Percentiles rank a stretch among this genome's conserved stretches.
phyloP scores from a whole-genome alignment of 1,140 invertebrate genomes.

The Drosophila leontia region DNA sequence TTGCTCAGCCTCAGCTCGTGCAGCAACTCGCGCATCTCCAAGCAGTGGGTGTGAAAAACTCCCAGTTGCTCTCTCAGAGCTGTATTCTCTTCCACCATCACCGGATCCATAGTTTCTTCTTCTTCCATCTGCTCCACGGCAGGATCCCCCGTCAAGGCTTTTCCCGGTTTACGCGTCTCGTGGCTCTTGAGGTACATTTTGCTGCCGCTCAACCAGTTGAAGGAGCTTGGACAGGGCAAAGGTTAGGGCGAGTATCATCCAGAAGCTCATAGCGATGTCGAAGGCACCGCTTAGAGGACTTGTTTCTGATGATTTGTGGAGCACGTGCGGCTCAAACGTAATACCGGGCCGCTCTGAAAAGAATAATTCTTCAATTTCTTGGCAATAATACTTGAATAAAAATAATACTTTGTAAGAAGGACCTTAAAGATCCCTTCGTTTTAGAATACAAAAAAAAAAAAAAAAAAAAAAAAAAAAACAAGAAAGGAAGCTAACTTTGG shows the following conservation, averaged over 20 bases:
- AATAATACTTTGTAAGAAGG: too few species aligned
- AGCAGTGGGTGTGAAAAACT: conserved; percentile 45
- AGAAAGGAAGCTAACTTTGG: background rate
- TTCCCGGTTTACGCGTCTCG: background rate
- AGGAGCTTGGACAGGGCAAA: conserved; percentile 34
- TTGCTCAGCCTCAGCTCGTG: conserved; percentile 37
- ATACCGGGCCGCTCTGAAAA: conserved; percentile 26
- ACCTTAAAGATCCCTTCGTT: background rate
- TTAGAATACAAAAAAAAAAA: background rate
- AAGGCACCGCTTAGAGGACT: background rate
- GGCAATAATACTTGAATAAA: too few species aligned
- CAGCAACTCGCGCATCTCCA: conserved; percentile 47
- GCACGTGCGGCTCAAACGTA: conserved; percentile 12
- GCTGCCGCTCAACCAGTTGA: conserved; percentile 28
- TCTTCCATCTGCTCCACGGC: background rate
- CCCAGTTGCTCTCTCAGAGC: conserved; percentile 45
- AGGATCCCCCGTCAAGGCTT: background rate
- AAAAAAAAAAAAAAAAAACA: background rate
- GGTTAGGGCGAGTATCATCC: conserved; percentile 30
- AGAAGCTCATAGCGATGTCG: conserved; percentile 42
- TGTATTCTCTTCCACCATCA: conserved; percentile 3
- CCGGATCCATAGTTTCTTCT: background rate
- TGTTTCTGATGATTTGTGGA: background rate
- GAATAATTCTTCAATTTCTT: too few species aligned
- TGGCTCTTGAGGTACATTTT: conserved; percentile 9